Base-by-base conservation (phyloP, 2,113 vertebrate species). In the Boleophthalmus pectinirostris region DNA sequence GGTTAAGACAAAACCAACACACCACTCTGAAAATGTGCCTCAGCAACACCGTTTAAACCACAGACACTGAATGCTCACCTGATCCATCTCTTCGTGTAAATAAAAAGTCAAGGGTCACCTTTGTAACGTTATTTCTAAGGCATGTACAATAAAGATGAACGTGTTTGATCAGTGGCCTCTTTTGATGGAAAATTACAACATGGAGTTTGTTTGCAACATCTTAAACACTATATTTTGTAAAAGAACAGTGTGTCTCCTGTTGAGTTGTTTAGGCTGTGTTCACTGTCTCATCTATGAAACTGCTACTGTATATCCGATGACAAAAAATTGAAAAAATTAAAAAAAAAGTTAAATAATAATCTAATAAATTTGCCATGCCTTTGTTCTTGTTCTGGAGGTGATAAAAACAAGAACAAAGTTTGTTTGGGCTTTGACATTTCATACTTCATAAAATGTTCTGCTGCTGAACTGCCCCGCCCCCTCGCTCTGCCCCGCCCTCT, bases 1-100 rank as follows among this genome's bases (percentile, higher is more conserved):
- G 73, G n/a, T 64, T 74, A n/a, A 47, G 23, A 74, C 35, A 24
- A 47, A 72, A 14, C 6, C 23, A 73, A 45, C 54, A 68, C 21
- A 80, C 66, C 45, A 65, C 49, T 73, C 47, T 72, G 49, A 80
- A 38, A 88, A 90, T 81, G 91, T 92, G 91, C 91, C 91, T 91
- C 84, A 73, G 77, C 66, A 77, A 75, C 75, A 80, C 1, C 2
- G 10, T 79, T 78, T 74, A 85, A 77, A 69, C 66, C 80, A 51
- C 74, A 5, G 73, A 88, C 74, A 88, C 74, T 75, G 79, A 85
- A 81, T 82, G 87, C 69, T 85, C 66, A 83, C 74, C 79, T 82
- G 67, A 74, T 78, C 43, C 65, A 61, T 63, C 56, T 53, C 56
- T 69, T 74, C 64, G 57, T 86, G 73, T 89, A 78, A 78, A 88